Conservation (phyloP, 2,797 vertebrate species). For the Sitta carolinensis region DNA sequence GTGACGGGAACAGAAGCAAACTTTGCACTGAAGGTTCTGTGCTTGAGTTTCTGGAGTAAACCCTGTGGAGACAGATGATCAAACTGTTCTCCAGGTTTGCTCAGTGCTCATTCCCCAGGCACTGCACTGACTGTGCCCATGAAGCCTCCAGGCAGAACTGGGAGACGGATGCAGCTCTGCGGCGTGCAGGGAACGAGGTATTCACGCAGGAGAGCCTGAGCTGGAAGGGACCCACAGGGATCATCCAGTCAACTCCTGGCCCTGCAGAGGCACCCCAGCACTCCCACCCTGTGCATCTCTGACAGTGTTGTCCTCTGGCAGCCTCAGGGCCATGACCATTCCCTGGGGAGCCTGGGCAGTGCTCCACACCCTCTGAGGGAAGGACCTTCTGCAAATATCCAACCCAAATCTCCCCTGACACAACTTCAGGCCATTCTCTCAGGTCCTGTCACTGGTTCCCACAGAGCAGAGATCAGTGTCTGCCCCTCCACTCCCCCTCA, state of each 20-base stretch:
- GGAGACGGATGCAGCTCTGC: neutral
- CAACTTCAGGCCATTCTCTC: accelerated
- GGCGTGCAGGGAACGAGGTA: neutral
- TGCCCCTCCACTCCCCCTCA: neutral
- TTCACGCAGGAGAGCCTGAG: neutral
- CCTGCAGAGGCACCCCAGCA: neutral
- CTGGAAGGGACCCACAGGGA: neutral
- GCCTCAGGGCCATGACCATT: accelerated
- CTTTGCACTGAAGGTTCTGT: neutral
- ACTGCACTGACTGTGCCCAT: accelerated
- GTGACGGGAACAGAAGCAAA: neutral
- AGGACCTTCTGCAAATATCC: neutral
- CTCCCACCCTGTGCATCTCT: neutral
- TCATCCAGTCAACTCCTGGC: accelerated
- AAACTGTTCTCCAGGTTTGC: neutral
- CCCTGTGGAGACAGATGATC: neutral
- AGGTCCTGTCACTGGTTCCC: neutral
- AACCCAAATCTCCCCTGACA: neutral
- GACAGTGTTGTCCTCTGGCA: accelerated
- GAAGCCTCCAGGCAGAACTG: neutral
- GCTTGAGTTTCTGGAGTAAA: neutral
- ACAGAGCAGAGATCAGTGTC: neutral
- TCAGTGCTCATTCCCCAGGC: neutral
- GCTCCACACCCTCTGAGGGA: too few relatives aligned
- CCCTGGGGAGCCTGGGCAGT: neutral